These are phyloP conservation scores for Gymnoscelis rufifasciata DNA, from an alignment of 2,888 invertebrate genomes.

Conservation along the genomic window DNA sequence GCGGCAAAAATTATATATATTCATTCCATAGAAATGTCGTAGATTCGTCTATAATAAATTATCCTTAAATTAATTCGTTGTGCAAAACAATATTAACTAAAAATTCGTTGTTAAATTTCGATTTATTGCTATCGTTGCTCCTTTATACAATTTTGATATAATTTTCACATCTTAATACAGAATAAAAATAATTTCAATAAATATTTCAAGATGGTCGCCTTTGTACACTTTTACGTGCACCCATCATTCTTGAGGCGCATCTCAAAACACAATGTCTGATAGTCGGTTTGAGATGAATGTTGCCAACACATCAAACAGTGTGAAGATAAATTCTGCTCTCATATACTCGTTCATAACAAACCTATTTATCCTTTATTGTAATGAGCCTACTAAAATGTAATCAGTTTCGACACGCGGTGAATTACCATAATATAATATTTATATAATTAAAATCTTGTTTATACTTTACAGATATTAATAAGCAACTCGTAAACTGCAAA, in stretches of 20 bases:
- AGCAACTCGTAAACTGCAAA: slow-evolving; percentile 27
- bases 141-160: slow-evolving; percentile 25
- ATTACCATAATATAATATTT: slow-evolving; percentile 29
- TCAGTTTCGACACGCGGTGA: slow-evolving; percentile 35
- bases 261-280: slow-evolving; percentile 15
- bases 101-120: slow-evolving; percentile 60
- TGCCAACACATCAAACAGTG: slow-evolving; percentile 20
- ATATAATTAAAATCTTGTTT: slow-evolving; percentile 24
- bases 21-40: slow-evolving; percentile 9
- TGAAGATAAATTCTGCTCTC: slow-evolving; percentile 16
- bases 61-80: slow-evolving; percentile 39
- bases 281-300: slow-evolving; percentile 18
- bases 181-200: slow-evolving; percentile 8
- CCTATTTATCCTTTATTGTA: slow-evolving; percentile 21
- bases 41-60: slow-evolving; percentile 16
- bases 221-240: slow-evolving; percentile 7
- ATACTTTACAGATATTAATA: slow-evolving; percentile 26
- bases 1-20: slow-evolving; percentile 14
- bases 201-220: slow-evolving; percentile 6
- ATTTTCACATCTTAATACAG: slow-evolving; percentile 36
- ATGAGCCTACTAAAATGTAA: slow-evolving; percentile 31
- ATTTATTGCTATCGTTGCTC: slow-evolving; percentile 55
- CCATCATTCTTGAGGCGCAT: slow-evolving; percentile 24
- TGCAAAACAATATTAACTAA: slow-evolving; percentile 47
- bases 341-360: slow-evolving; percentile 24